A percentile compares a stretch with the other conserved stretches of the same genome.
Conservation (phyloP, 2,888 invertebrate genomes). For the Thymelicus sylvestris region DNA sequence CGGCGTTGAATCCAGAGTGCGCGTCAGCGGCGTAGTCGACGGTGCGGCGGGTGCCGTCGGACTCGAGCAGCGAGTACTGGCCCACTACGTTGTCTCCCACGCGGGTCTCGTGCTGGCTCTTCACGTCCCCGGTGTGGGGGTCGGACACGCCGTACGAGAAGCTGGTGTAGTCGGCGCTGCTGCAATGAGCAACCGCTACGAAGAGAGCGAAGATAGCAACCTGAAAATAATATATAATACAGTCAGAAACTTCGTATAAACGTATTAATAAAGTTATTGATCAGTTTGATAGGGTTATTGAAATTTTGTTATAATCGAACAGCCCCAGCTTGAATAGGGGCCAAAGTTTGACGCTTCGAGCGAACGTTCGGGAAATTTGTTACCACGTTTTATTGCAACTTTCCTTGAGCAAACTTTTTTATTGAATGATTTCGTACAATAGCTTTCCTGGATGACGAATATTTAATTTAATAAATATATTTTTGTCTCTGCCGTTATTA, state of each 20-base stretch:
- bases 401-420: conserved; percentile 23
- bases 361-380: conserved; percentile 31
- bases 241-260: background rate
- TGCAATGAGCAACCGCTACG: conserved; percentile 70
- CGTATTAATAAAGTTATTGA: conserved; percentile 7
- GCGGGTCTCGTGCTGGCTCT: conserved; percentile 77
- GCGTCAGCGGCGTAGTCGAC: conserved; percentile 82
- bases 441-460: background rate
- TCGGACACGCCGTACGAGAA: conserved; percentile 82
- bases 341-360: conserved; percentile 24
- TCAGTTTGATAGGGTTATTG: conserved; percentile 19
- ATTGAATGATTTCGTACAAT: conserved; percentile 21
- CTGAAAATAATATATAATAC: conserved; percentile 59
- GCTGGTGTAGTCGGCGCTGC: conserved; percentile 67
- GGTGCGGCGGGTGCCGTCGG: conserved; percentile 79
- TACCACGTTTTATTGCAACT: conserved; percentile 21
- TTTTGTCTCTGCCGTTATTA: background rate
- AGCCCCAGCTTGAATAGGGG: conserved; percentile 22
- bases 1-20: conserved; percentile 80
- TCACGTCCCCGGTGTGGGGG: conserved; percentile 78
- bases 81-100: conserved; percentile 78
- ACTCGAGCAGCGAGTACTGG: conserved; percentile 77
- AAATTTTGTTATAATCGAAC: conserved; percentile 25
- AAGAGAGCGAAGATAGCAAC: conserved; percentile 72
- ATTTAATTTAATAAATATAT: background rate